These are phyloP conservation scores for Melitaea athalia DNA, from an alignment of 2,888 invertebrate genomes.

Conservation along the genomic window DNA sequence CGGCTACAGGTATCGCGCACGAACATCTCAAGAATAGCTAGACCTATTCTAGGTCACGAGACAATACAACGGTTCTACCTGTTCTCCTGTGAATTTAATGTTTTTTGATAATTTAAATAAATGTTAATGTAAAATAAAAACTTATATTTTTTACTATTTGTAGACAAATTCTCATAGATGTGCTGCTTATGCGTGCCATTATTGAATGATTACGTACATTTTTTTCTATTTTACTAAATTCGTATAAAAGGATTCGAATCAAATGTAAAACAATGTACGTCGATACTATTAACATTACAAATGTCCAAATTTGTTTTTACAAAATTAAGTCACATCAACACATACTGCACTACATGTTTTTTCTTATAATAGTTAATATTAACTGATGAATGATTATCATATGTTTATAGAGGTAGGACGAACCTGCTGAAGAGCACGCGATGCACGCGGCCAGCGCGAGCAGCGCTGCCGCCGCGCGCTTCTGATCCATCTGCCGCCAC, in stretches of 20 bases:
- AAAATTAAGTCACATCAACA: too few species aligned
- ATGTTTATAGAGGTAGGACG: slow-evolving; percentile 36
- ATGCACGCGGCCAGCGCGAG: slow-evolving; percentile 79
- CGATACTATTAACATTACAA: too few species aligned
- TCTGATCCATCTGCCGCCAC: slow-evolving; percentile 78
- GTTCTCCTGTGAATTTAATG: slow-evolving; percentile 40
- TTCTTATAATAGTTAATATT: too few species aligned
- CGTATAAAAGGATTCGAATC: too few species aligned
- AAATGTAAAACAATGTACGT: too few species aligned
- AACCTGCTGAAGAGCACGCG: slow-evolving; percentile 75
- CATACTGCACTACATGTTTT: too few species aligned
- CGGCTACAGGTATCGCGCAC: slow-evolving; percentile 48
- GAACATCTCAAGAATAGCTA: slow-evolving; percentile 59
- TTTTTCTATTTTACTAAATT: too few species aligned
- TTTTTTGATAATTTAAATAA: slow-evolving; percentile 27
- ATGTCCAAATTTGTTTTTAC: too few species aligned
- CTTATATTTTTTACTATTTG: neutral
- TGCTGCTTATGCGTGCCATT: too few species aligned
- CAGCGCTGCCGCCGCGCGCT: slow-evolving; percentile 81
- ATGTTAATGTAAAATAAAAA: neutral
- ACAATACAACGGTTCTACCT: slow-evolving; percentile 61
- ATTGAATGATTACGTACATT: too few species aligned
- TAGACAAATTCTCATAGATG: neutral
- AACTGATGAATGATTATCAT: neutral
- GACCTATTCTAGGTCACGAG: slow-evolving; percentile 62